Percentiles rank a stretch among this genome's conserved stretches.
These are phyloP conservation scores for Tympanuchus pallidicinctus DNA, from an alignment of 2,113 vertebrate species.

Conservation along the genomic window DNA sequence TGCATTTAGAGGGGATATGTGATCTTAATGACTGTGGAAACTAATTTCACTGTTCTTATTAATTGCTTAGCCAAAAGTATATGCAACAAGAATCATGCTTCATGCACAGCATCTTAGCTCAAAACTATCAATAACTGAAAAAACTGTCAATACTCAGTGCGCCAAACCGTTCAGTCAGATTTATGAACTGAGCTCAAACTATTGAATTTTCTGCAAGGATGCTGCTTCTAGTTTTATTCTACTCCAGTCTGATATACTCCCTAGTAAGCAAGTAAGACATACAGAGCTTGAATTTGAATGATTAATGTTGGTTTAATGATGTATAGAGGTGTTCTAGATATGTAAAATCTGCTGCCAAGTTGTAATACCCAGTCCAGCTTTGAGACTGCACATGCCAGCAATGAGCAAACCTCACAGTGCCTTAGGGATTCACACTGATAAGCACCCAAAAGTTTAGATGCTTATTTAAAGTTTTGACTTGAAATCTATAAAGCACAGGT, in stretches of 20 bases:
- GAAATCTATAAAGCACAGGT: conserved; percentile 26
- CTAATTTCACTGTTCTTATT: background rate
- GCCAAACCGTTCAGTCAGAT: background rate
- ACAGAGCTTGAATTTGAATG: conserved; percentile 12
- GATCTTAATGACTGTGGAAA: background rate
- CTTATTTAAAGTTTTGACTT: conserved; percentile 53
- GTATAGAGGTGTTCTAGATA: conserved; percentile 10
- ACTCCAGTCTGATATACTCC: background rate
- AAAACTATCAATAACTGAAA: background rate
- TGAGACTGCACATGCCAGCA: background rate
- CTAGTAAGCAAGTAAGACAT: background rate
- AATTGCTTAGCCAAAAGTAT: background rate
- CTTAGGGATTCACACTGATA: conserved; percentile 17
- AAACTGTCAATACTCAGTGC: background rate
- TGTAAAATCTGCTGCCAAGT: conserved; percentile 33
- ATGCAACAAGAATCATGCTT: background rate
- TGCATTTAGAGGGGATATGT: background rate
- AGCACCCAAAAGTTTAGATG: conserved; percentile 36
- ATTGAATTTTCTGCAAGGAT: background rate
- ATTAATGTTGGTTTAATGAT: conserved; percentile 52
- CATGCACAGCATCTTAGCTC: background rate
- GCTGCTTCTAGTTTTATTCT: conserved; percentile 35
- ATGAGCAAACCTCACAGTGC: conserved; percentile 24
- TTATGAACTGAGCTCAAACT: background rate
- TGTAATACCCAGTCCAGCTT: conserved; percentile 34